Evolutionary conservation across 2,113 vertebrate species (phyloP), one percentile per base, ranked within the genome.

Genomic region (Phalacrocorax pelagicus): DNA sequence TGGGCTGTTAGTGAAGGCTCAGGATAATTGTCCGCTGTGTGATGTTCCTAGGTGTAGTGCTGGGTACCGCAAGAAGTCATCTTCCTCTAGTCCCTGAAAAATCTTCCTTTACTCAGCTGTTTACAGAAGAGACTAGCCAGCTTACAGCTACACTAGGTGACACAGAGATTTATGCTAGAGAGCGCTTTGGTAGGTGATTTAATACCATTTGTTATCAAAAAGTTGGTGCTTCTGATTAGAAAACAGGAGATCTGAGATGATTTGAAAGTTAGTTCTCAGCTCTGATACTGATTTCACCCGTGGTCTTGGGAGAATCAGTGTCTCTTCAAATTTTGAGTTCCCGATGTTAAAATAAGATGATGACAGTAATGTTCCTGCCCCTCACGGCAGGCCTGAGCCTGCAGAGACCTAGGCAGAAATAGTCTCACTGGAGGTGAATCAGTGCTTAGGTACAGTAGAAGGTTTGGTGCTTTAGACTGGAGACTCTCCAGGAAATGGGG

Each of bases 381-480:
- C 38, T 74, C 32, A 23, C 32, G 5, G 4, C 26, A 42, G 75
- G 24, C 16, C 21, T 15, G 36, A 73, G 10, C 67, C 69, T 51
- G 15, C 46, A 24, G 70, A 16, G 38, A 52, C 38, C 52, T 22
- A 8, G 38, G 44, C 46, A 59, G 88, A 40, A 69, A 34, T 46
- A 47, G 20, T 34, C 40, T 40, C 29, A 5, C 19, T 24, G 46
- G 36, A 52, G 21, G 26, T 20, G 34, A 77, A 30, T 9, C 62
- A 9, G 2, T 34, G 46, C 27, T 54, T 30, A 36, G 24, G 38
- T 1, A 1, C 1, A 1, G 49, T 8, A 11, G 30, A 17, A 66
- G 38, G 61, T 23, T 58, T 58, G 26, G 36, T 22, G 61, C 69
- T 44, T 36, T 38, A 36, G 26, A 14, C 12, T 16, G 11, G 22